Conservation (phyloP, 2,113 vertebrate genomes). For the Perca fluviatilis region DNA sequence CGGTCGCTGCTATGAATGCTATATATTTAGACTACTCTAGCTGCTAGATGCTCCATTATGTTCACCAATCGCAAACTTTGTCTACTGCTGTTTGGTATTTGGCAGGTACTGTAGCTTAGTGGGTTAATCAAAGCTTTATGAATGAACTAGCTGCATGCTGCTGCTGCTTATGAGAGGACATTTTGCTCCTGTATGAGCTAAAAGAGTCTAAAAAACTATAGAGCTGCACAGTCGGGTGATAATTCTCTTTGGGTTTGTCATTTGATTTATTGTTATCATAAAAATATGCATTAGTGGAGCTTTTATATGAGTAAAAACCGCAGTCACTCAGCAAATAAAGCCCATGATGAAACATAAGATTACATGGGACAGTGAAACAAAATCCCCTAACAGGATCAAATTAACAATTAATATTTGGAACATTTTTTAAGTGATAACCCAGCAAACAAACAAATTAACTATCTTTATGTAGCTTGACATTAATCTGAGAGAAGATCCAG, state of each 20-base stretch:
- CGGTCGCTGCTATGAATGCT: background rate
- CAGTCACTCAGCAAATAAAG: background rate
- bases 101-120: background rate
- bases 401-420: background rate
- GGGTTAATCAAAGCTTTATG: background rate
- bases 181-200: background rate
- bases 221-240: too few relatives aligned
- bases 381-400: background rate
- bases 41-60: background rate
- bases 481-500: background rate
- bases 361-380: background rate
- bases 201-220: background rate
- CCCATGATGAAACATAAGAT: background rate
- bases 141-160: background rate
- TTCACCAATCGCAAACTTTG: background rate
- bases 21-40: background rate
- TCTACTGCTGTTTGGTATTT: background rate
- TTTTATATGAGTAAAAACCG: background rate
- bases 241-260: background rate
- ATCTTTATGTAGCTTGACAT: background rate
- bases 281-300: too few relatives aligned
- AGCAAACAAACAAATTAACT: background rate
- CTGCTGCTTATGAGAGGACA: background rate
- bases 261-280: background rate
- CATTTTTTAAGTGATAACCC: background rate